Conservation (phyloP, 2,797 vertebrate genomes). For the Schizothorax lantsangensis region DNA sequence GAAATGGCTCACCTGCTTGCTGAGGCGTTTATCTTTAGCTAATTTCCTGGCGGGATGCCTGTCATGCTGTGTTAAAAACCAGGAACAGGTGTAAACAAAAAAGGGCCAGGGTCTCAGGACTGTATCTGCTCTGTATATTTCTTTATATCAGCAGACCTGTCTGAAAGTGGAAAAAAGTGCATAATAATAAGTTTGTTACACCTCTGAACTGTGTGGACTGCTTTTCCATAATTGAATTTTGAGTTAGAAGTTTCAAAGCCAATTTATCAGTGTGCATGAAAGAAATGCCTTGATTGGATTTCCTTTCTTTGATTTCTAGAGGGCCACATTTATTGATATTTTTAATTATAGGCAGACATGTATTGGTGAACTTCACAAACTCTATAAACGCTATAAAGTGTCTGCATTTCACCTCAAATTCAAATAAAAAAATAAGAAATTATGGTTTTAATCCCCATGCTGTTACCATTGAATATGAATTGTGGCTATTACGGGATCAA, state of each 20-base stretch:
- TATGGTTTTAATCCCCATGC: background rate
- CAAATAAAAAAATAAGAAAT: background rate
- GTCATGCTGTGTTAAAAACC: constrained; percentile 50
- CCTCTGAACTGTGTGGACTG: background rate
- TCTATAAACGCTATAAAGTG: background rate
- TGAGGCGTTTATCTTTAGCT: constrained; percentile 59
- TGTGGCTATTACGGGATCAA: background rate
- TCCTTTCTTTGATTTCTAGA: constrained; percentile 9
- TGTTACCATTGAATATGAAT: background rate
- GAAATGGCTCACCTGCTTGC: constrained; percentile 56
- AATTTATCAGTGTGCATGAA: background rate
- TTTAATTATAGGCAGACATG: background rate
- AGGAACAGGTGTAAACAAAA: constrained; percentile 60
- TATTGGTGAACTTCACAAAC: background rate
- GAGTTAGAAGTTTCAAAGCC: background rate
- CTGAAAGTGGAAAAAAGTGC: constrained; percentile 8
- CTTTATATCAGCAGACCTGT: background rate
- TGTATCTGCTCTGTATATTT: background rate
- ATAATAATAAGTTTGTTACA: background rate
- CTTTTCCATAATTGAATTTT: background rate
- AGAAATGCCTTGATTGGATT: background rate
- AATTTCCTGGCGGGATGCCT: constrained; percentile 58
- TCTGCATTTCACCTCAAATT: background rate
- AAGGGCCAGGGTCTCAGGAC: constrained; percentile 42
- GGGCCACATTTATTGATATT: background rate